Evolutionary conservation across 2,888 invertebrate species (phyloP), one percentile per base, ranked within the genome.

Genomic region (Nomada flava): DNA sequence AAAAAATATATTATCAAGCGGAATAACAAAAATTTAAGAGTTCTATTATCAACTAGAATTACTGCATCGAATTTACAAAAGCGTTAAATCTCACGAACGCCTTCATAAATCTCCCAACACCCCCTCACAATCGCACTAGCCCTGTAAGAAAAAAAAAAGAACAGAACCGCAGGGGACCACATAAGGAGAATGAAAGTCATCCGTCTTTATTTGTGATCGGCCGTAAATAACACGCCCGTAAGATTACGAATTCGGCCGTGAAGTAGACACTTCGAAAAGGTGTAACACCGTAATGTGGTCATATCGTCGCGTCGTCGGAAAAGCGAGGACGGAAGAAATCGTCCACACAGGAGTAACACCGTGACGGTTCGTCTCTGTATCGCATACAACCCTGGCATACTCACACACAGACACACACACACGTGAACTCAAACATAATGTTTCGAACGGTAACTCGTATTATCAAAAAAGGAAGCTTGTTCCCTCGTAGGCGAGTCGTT

Each of bases 401-500:
- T 20, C 7, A 9, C n/a, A 20, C 53, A 53, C 10, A 20, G 1
- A 29, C 36, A 0, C 36, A 7, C 7, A 36, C 36, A 36, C 36
- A 7, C 20, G 57, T 26, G 20, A 26, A 44, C 47, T 47, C 47
- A 3, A 69, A 70, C 70, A 70, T 64, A 63, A 83, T 62, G 53
- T 18, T 36, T 71, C 74, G 69, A 67, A 72, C 78, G 71, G 77
- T 76, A 69, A 62, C 74, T 85, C 75, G 68, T 53, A 81, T 68
- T 55, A n/a, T 88, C 90, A 77, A 88, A 89, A 86, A 91, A 85
- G 91, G 91, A 89, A 91, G 84, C 86, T 88, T 89, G 88, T 60
- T 78, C 77, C 29, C 57, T 62, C 75, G 90, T 91, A 87, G 91
- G 91, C 88, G 91, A 87, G 72, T 29, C 20, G 60, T 63, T 73